Conservation (phyloP, 2,888 invertebrate genomes). For the Plagodis dolabraria region DNA sequence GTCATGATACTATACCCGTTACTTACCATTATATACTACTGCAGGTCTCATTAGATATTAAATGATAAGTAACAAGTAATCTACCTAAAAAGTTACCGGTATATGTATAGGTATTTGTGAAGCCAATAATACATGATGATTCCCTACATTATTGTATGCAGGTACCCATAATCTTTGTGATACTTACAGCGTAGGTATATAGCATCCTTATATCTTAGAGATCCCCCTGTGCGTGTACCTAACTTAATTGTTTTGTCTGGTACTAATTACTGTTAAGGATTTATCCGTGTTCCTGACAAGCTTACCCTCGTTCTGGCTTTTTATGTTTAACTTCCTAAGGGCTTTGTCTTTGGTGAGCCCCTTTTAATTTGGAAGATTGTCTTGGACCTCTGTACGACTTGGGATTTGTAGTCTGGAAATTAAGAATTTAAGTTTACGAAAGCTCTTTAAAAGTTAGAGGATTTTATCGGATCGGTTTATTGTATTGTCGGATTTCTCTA, state of each 20-base stretch:
- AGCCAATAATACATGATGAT: too few relatives aligned
- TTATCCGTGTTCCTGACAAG: constrained; percentile 29
- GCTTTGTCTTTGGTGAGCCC: constrained; percentile 16
- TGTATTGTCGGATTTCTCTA: too few relatives aligned
- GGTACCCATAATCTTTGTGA: too few relatives aligned
- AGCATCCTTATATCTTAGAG: constrained; percentile 11
- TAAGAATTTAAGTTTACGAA: background rate
- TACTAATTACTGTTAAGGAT: constrained; percentile 31
- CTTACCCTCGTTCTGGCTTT: constrained; percentile 34
- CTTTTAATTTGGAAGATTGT: constrained; percentile 23
- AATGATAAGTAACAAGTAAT: too few relatives aligned
- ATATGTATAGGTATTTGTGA: too few relatives aligned
- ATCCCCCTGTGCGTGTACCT: constrained; percentile 11
- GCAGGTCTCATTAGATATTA: too few relatives aligned
- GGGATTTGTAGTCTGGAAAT: constrained; percentile 7
- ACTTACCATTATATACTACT: too few relatives aligned
- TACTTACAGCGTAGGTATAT: too few relatives aligned
- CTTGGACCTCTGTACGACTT: constrained; percentile 9
- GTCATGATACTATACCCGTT: too few relatives aligned
- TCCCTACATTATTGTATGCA: too few relatives aligned
- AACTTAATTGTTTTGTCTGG: constrained; percentile 25
- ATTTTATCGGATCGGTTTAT: background rate
- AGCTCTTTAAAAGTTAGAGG: background rate
- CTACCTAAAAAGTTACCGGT: too few relatives aligned
- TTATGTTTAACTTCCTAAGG: constrained; percentile 26